phyloP scores from a whole-genome alignment of 2,888 invertebrate genomes.

The Quadroppia sp. region DNA sequence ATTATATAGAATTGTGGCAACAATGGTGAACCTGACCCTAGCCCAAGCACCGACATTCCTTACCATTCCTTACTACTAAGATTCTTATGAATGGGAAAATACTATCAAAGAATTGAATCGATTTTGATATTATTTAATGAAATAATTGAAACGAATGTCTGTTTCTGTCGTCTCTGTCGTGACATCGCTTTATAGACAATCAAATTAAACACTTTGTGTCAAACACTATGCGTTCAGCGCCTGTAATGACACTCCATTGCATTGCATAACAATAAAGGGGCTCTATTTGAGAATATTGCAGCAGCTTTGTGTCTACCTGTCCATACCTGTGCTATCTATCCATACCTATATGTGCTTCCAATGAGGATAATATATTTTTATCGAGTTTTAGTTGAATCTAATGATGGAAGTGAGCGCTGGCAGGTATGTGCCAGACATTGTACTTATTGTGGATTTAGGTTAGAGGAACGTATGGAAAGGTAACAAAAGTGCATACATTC shows the following conservation, averaged over 20 bases:
- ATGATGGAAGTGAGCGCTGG: not conserved
- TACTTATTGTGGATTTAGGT: slow-evolving; percentile 2
- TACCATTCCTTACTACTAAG: not conserved
- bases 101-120: not conserved
- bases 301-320: too few species aligned
- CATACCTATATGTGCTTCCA: not conserved
- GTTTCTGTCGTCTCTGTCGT: too few species aligned
- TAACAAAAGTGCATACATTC: slow-evolving; percentile 28
- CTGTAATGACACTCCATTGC: slow-evolving; percentile 19
- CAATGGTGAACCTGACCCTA: not conserved
- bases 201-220: not conserved
- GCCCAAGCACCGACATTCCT: slow-evolving; percentile 9
- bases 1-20: not conserved
- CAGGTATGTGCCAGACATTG: slow-evolving; percentile 13
- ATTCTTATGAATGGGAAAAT: slow-evolving; percentile 22
- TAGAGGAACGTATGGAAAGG: slow-evolving; percentile 12
- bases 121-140: not conserved
- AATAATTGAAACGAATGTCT: too few species aligned
- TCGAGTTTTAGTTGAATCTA: not conserved
- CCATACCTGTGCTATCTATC: too few species aligned
- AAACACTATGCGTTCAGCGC: not conserved
- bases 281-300: not conserved
- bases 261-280: not conserved
- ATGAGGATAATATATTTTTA: not conserved
- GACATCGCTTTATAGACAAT: not conserved